Base-by-base conservation (phyloP, 1,140 invertebrate species). In the Drosophila nikananu region DNA sequence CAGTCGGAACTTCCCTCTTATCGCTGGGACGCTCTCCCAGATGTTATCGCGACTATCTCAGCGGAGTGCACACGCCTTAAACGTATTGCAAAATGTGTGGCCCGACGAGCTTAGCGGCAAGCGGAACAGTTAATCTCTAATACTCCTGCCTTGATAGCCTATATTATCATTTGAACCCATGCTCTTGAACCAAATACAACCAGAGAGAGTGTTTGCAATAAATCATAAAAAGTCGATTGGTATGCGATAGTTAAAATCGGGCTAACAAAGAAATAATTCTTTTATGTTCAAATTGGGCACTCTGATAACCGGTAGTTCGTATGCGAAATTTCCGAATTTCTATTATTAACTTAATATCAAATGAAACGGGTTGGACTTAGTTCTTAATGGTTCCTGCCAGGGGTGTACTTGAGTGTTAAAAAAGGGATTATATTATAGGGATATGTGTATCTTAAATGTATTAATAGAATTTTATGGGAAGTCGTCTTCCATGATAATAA, bases 101-200 rank as follows among this genome's bases (percentile, higher is more conserved):
- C 66, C 12, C 12, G 46, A 59, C 21, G 21, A 39, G 54, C 67
- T 71, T 32, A 49, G 19, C 65, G n/a, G 35, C 61, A 32, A 67
- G 23, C 66, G 66, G 66, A 66, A 52, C 62, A 21, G 35, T 19
- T 73, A 72, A 73, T 73, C 70, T 73, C 37, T 35, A 41, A 73
- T 73, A 23, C 49, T 51, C 52, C 41, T 72, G 52, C 8, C 70
- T 72, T 72, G 70, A 73, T 73, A 73, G 62, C 15, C 52, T 55
- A 3, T 60, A 59, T 51, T 60, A 72, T 73, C 70, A 72, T 37
- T 73, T 73, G 54, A 73, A 73, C 67, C 37, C 66, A 27, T 25
- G 66, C 66, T 59, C 66, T 73, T 60, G 70, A 73, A 72, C 66
- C 37, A 71, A 71, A 60, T 73, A 41, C 48, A 37, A 4, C 44